Base-by-base conservation (phyloP, 2,888 invertebrate species). In the Drosophila niveifrons region DNA sequence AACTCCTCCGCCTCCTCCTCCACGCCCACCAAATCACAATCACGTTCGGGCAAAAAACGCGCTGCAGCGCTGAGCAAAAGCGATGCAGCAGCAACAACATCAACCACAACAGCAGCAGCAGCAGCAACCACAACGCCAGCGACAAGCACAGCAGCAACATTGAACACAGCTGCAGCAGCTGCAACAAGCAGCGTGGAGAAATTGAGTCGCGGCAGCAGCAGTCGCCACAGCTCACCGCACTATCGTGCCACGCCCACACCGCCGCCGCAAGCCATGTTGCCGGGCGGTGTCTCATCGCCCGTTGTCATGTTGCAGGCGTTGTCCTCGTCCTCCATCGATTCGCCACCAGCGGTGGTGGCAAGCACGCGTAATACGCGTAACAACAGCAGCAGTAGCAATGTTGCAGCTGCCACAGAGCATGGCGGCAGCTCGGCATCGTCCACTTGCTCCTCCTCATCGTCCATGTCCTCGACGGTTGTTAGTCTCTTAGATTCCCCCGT, bases 11-110 rank as follows among this genome's bases (percentile, higher is more conserved):
- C 59, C 31, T 57, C 72, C 36, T 52, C 76, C 36, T 44, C 52
- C 71, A 57, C 82, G 75, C 66, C 83, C 76, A 73, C 65, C 74
- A 80, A 78, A 29, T 64, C 80, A 2, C 90, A 82, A 53, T 91
- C 92, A 7, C 88, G 92, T 39, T 91, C 92, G 47, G 91, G 91
- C 50, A 92, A 92, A 71, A 92, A 92, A 59, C 90, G 92, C n/a
- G 90, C 91, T 11, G 91, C 92, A 36, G 90, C 90, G 0, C 53
- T 70, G 1, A 78, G 47, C 43, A 87, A 87, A 64, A 72, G 73
- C 34, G 80, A 73, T 39, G 48, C 67, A 47, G 43, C 80, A 43
- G 51, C 66, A 47, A 28, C 78, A 39, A 9, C 68, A 8, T 6
- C 69, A 34, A 9, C 66, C 23, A 7, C 57, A 36, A 2, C 56